Evolutionary conservation across 2,113 vertebrate genomes (phyloP).

Genomic region (Bubo scandiacus): DNA sequence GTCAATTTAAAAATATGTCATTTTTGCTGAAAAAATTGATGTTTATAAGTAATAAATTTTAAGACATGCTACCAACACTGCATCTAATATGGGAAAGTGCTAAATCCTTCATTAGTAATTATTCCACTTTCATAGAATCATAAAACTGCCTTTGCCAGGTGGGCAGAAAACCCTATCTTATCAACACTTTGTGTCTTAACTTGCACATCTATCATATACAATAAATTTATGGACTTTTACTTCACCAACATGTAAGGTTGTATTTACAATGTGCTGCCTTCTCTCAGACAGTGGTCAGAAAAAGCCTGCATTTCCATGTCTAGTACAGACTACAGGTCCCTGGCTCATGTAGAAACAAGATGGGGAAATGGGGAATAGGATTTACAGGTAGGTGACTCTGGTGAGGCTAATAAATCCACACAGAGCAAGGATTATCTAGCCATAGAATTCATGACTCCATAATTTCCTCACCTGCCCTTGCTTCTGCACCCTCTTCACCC

Average conservation of each 20-base stretch:
- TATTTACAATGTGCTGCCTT: neutral
- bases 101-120: neutral
- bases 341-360: neutral
- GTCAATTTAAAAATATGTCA: neutral
- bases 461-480: accelerated
- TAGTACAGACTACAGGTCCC: neutral
- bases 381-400: neutral
- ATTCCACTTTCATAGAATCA: neutral
- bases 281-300: neutral
- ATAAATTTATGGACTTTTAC: neutral
- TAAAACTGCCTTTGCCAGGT: too few species aligned
- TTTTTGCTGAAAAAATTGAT: neutral
- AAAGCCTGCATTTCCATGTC: neutral
- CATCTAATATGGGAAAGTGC: neutral
- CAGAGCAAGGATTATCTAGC: neutral
- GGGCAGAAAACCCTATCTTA: too few species aligned
- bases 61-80: neutral
- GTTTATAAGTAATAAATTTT: neutral
- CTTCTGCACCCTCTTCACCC: neutral
- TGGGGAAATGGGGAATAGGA: neutral
- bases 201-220: neutral
- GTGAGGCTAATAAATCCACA: neutral
- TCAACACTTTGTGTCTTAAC: neutral
- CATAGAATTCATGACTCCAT: neutral
- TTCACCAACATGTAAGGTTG: neutral